Evolutionary conservation across 2,797 vertebrate genomes (phyloP).

Genomic region (Tenualosa thibaudeaui): DNA sequence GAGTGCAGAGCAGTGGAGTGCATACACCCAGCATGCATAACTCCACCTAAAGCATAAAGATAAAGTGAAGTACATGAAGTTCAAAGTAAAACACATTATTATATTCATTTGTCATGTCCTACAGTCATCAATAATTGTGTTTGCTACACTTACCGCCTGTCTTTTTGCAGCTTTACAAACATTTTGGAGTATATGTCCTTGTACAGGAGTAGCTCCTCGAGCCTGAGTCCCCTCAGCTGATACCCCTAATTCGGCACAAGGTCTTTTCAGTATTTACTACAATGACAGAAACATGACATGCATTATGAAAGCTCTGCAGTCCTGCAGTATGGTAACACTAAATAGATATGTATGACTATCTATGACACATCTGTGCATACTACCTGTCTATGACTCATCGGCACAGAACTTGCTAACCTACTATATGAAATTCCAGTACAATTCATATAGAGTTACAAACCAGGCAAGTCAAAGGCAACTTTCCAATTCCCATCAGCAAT

Average conservation of each 20-base stretch:
- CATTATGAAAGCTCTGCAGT: too few species aligned
- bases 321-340: too few species aligned
- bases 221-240: constrained; percentile 26
- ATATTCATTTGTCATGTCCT: neutral
- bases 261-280: constrained; percentile 27
- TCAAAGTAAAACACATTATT: neutral
- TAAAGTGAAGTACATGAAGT: neutral
- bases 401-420: too few species aligned
- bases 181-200: constrained; percentile 40
- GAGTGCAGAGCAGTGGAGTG: constrained; percentile 36
- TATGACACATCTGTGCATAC: constrained; percentile 26
- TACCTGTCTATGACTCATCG: too few species aligned
- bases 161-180: constrained; percentile 35
- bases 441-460: too few species aligned
- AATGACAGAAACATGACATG: too few species aligned
- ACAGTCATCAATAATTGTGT: neutral
- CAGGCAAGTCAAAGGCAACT: constrained; percentile 34
- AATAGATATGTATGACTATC: neutral
- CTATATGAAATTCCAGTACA: too few species aligned
- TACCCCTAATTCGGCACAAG: constrained; percentile 12
- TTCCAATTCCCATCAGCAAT: constrained; percentile 39
- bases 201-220: constrained; percentile 38
- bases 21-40: constrained; percentile 30
- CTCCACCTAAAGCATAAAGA: constrained; percentile 33
- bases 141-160: constrained; percentile 27